Base-by-base conservation (phyloP, 2,888 invertebrate genomes). In the Cerastis rubricosa region DNA sequence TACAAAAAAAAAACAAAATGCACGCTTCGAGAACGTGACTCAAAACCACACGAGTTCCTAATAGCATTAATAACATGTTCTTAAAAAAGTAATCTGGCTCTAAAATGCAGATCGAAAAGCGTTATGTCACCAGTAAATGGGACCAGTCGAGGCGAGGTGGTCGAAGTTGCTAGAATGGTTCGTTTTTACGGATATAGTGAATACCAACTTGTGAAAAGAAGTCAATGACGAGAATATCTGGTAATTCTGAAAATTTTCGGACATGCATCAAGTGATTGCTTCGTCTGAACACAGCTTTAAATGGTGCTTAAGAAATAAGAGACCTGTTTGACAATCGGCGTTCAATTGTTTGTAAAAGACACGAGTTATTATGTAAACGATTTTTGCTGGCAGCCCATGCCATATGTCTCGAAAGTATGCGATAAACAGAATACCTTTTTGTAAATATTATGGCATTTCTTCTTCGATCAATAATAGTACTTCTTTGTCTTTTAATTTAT, bases 361-460 rank as follows among this genome's bases (percentile, higher is more conserved):
- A 84, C 84, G 80, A 73, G 80, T 66, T 81, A 74, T 84, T 81
- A 70, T 84, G 81, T 81, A 81, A 84, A 81, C 69, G 63, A 54
- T 69, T 65, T 49, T 71, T 54, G 67, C 45, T 57, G 78, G 29
- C 22, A 64, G 61, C 40, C 75, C 47, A 71, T 80, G 35, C 54
- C 59, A 80, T 70, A 45, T 67, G 57, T 47, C 51, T 84, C 57
- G 61, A 35, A 69, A 73, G 54, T 65, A 81, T 73, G 83, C 49
- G 63, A 71, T 80, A 78, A 61, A 78, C 67, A 83, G 83, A 67
- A 71, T n/a, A 63, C 54, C 19, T 47, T 57, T 79, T 49, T 35
- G 51, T 84, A 79, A 81, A 84, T 79, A 81, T 81, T 79, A 64
- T 80, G 80, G 66, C 51, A 67, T 70, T 66, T 76, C n/a, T n/a